These are phyloP conservation scores for Phycodurus eques DNA, from an alignment of 2,113 vertebrate species.

Conservation along the genomic window DNA sequence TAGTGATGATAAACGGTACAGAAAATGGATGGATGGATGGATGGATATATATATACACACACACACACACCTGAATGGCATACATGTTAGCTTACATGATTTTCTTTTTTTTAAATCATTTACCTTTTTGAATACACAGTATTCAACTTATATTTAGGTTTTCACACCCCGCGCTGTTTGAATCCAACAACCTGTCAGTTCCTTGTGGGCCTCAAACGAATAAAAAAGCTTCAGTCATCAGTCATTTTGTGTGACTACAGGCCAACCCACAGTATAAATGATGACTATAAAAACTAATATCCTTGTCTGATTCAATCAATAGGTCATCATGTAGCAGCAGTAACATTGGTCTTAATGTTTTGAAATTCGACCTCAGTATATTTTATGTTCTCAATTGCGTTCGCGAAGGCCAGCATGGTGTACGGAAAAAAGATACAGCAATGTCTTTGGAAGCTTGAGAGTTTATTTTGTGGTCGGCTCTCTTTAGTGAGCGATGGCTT, in stretches of 20 bases:
- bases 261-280: constrained; percentile 14
- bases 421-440: constrained; percentile 35
- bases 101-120: no score
- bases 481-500: constrained; percentile 62
- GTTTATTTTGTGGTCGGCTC: constrained; percentile 53
- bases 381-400: constrained; percentile 37
- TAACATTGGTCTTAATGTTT: neutral
- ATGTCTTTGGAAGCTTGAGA: constrained; percentile 37
- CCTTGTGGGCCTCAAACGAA: constrained; percentile 25
- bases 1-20: no score
- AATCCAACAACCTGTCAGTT: constrained; percentile 18
- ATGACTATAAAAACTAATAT: constrained; percentile 32
- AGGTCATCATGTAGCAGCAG: neutral
- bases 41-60: no score
- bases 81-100: no score
- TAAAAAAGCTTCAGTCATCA: constrained; percentile 15
- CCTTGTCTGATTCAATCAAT: constrained; percentile 24
- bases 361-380: neutral
- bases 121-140: no score
- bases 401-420: constrained; percentile 7
- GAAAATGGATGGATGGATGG: no score
- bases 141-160: no score
- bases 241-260: constrained; percentile 18
- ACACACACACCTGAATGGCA: no score
- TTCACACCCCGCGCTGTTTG: neutral